Percentiles rank a stretch among this genome's conserved stretches.
Conservation (phyloP, 2,797 vertebrate species). For the Cirrhinus molitorella region DNA sequence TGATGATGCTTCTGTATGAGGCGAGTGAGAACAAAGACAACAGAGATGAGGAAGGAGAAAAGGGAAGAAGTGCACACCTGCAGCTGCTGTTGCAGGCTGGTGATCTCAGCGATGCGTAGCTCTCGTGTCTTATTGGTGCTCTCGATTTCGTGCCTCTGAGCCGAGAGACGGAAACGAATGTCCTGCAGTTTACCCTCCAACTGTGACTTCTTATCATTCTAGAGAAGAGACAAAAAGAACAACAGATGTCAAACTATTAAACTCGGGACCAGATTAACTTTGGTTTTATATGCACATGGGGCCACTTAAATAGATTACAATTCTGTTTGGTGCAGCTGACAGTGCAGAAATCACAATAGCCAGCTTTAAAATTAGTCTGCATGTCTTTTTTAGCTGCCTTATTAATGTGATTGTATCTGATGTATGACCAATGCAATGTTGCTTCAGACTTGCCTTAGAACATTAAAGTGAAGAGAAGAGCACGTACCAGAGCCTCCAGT, state of each 20-base stretch:
- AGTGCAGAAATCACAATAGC: neutral
- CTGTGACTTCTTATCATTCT: constrained; percentile 97
- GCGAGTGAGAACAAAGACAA: neutral
- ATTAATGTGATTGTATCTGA: neutral
- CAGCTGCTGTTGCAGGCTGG: constrained; percentile 93
- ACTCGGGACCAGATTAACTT: neutral
- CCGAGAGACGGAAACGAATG: constrained; percentile 89
- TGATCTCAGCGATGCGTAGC: constrained; percentile 94
- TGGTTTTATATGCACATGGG: neutral
- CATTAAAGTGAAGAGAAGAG: neutral
- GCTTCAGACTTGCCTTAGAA: neutral
- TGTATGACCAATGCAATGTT: neutral
- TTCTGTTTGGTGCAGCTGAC: neutral
- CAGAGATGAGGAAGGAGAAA: neutral
- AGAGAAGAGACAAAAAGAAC: constrained; percentile 29
- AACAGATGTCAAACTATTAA: constrained; percentile 11
- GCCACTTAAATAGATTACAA: neutral
- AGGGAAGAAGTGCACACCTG: constrained; percentile 79
- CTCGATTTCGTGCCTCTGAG: constrained; percentile 94
- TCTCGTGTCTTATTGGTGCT: constrained; percentile 95
- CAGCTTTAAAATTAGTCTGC: neutral
- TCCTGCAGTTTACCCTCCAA: constrained; percentile 97
- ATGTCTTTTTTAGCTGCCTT: neutral
- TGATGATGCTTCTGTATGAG: neutral
- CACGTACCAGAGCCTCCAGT: constrained; percentile 89